Percentiles rank a stretch among this genome's conserved stretches.
These are phyloP conservation scores for Dolichoris vasculosae DNA, from an alignment of 1,140 invertebrate species.

Conservation along the genomic window DNA sequence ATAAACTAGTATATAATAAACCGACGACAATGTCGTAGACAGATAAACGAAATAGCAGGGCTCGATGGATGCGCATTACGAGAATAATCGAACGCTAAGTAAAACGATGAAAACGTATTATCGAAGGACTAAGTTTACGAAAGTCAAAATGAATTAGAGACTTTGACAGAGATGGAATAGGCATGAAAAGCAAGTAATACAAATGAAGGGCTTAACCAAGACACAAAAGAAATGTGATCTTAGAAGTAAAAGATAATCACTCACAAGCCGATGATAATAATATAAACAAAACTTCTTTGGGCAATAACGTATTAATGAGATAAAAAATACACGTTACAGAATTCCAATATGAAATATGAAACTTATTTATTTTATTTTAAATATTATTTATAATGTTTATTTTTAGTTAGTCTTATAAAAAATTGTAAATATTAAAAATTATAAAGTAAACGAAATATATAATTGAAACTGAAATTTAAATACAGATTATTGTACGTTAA, in stretches of 20 bases:
- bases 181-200: neutral
- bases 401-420: too few relatives aligned
- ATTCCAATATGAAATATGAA: too few relatives aligned
- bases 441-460: too few relatives aligned
- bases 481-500: too few relatives aligned
- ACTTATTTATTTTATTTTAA: too few relatives aligned
- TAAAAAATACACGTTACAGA: too few relatives aligned
- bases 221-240: slow-evolving; percentile 32
- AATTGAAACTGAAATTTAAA: too few relatives aligned
- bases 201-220: slow-evolving; percentile 29
- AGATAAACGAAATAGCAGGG: neutral
- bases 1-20: neutral
- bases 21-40: neutral
- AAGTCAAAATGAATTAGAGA: slow-evolving; percentile 21
- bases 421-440: too few relatives aligned
- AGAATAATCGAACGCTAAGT: neutral
- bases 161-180: slow-evolving; percentile 3
- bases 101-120: neutral
- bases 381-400: too few relatives aligned
- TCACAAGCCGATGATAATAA: slow-evolving; percentile 26
- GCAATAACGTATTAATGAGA: neutral
- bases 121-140: slow-evolving; percentile 20
- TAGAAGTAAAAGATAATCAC: slow-evolving; percentile 30
- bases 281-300: neutral
- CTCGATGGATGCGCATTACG: neutral